Evolutionary conservation across 2,888 invertebrate species (phyloP), one percentile per base, ranked within the genome.

Genomic region (Plagodis pulveraria): DNA sequence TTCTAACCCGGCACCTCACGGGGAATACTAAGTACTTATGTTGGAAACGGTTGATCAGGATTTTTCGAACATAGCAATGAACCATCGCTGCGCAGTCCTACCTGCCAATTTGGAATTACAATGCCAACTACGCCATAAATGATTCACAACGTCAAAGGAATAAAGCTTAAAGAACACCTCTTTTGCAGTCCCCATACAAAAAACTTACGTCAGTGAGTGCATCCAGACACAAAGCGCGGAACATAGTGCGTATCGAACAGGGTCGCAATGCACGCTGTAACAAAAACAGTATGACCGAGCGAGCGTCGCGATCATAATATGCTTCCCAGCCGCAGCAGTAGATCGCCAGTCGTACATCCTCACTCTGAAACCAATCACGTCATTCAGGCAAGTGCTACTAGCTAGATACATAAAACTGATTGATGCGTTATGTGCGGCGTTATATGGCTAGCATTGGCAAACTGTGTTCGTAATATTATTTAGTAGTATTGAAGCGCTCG

Each of bases 201-300:
- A 55, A 43, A 55, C 62, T 57, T 59, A 75, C 74, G 44, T 71
- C 78, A 52, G 80, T 66, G 8, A 83, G 71, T 5, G 77, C 69
- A 5, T 76, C 73, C 5, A 81, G 70, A 44, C 73, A 73, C 0
- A 83, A 47, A 0, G 65, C 71, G 9, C 66, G 64, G 46, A 75
- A 75, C 5, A 70, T 12, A 10, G 66, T 65, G 0, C 50, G 63
- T n/a, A 76, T 60, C 2, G 65, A 68, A 0, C 64, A 40, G 0
- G 74, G 73, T 0, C 41, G 52, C 5, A 57, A 50, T 0, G 74
- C 62, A 0, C 62, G 45, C 32, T 50, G 36, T 48, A 74, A 11
- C 43, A 74, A 56, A 0, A 76, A 5, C 5, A 11, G 50, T 0
- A 76, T 0, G 0, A 66, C 67, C 6, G 45, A 68, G 34, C 73